Evolutionary conservation across 2,113 vertebrate species (phyloP), one percentile per base, ranked within the genome.

Genomic region (Rhinopithecus roxellana): DNA sequence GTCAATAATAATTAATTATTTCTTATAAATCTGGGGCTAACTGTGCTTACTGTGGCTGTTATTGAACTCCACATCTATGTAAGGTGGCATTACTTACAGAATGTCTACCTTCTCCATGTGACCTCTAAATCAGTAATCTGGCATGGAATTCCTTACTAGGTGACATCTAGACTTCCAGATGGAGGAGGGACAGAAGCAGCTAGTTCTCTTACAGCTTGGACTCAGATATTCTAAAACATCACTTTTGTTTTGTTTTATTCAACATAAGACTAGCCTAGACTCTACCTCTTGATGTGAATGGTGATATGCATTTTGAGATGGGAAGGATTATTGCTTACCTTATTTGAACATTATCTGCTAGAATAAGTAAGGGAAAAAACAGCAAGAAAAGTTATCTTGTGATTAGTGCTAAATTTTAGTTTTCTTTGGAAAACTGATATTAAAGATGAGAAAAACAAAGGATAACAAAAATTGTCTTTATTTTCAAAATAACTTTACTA

Each of bases 81-180:
- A 69, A 4, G 6, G 2, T 6, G 16, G 48, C 16, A 22, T 25
- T 78, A 59, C 0, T 64, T 4, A 45, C 27, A 64, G 27, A 64
- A 64, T 32, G 27, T 69, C 55, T 1, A 55, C 32, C 14, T 83
- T 17, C 1, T 80, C 8, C 43, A 48, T 3, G 0, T 70, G 17
- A 3, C 11, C 17, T 90, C 22, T 84, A 64, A 32, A 32, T 89
- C 10, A 38, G 6, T 20, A 13, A 17, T 3, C 9, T 78, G 4
- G 0, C 0, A 30, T 23, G 2, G 2, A 2, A 1, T 57, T 85
- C 0, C 8, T 90, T 38, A 30, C 8, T 38, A 12, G 3, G 3
- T 40, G 13, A 43, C 23, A 14, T 1, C 0, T 61, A 27, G 22
- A 4, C 5, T 52, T 5, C 23, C 64, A 81, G 4, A 45, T 38